phyloP scores from a whole-genome alignment of 2,113 vertebrate genomes.

The Cephalopholis sonnerati region DNA sequence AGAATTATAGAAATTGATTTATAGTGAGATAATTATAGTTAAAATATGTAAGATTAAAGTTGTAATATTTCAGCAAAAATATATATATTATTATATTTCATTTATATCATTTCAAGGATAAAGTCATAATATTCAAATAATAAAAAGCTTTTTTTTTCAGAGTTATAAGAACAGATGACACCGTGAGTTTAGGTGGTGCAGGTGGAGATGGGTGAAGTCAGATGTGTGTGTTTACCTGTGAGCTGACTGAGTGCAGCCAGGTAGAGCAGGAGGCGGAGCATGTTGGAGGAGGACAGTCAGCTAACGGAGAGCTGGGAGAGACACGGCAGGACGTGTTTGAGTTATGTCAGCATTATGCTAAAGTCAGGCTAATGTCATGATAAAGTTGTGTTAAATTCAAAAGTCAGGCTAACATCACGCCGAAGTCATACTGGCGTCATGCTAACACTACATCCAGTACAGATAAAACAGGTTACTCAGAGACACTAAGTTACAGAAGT shows the following conservation, averaged over 20 bases:
- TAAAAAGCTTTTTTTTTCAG: not conserved
- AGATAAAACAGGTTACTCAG: too few species aligned
- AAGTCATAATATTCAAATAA: too few species aligned
- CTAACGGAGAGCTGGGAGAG: not conserved
- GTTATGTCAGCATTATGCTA: not conserved
- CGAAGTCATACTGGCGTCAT: too few species aligned
- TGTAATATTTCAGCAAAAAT: too few species aligned
- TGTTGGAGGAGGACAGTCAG: slow-evolving; percentile 23
- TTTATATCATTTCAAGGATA: not conserved
- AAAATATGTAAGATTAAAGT: too few species aligned
- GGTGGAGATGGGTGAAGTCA: not conserved
- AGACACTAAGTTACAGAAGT: too few species aligned
- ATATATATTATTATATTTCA: too few species aligned
- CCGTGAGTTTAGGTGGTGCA: not conserved
- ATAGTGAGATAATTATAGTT: too few species aligned
- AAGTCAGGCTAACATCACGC: not conserved
- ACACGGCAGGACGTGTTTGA: not conserved
- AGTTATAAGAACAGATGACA: not conserved
- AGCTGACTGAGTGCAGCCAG: not conserved
- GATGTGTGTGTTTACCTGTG: slow-evolving; percentile 19
- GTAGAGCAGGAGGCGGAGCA: slow-evolving; percentile 14
- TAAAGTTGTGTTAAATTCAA: too few species aligned
- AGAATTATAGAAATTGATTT: too few species aligned
- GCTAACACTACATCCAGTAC: too few species aligned
- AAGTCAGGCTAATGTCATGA: not conserved